These are phyloP conservation scores for Sebastes hubbsi DNA, from an alignment of 2,797 vertebrate species.

Conservation along the genomic window DNA sequence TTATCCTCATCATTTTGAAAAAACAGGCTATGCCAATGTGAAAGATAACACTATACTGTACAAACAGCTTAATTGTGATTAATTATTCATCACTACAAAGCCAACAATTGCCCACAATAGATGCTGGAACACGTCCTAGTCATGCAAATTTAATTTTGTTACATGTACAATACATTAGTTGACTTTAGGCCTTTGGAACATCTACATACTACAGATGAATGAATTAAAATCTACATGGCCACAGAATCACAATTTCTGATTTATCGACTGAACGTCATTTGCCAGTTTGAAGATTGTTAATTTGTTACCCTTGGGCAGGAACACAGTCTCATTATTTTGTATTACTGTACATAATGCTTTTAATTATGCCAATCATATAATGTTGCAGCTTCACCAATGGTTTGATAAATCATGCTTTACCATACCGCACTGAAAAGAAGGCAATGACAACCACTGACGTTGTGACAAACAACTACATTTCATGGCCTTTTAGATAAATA, in stretches of 20 bases:
- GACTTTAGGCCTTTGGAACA: background rate
- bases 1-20: background rate
- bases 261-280: background rate
- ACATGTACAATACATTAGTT: conserved; percentile 1
- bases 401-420: background rate
- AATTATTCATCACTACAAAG: conserved; percentile 38
- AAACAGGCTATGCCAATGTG: background rate
- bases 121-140: conserved; percentile 24
- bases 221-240: background rate
- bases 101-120: conserved; percentile 30
- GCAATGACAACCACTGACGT: no score
- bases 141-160: conserved; percentile 40
- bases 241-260: background rate
- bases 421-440: background rate
- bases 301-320: background rate
- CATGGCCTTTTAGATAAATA: no score
- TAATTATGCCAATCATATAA: background rate
- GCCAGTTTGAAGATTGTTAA: background rate
- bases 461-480: no score
- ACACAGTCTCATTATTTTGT: background rate
- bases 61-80: conserved; percentile 42
- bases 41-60: conserved; percentile 10
- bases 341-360: background rate
- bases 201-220: background rate
- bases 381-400: background rate